Base-by-base conservation (phyloP, 2,797 vertebrate species). In the Stomatorhinus walkeri region DNA sequence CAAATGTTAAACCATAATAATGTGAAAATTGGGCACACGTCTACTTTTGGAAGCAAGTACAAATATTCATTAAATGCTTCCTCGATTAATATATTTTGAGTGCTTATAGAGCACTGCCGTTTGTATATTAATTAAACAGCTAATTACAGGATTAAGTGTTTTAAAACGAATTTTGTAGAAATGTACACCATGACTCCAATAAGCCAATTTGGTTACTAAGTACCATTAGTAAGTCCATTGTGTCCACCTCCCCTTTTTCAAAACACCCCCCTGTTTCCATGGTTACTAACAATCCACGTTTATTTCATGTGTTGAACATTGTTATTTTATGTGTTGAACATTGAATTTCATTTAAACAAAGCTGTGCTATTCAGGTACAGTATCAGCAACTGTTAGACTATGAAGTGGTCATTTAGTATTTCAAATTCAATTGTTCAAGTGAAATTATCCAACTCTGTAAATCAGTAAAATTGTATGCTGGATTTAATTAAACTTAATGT, bases 201-300 rank as follows among this genome's bases (percentile, higher is more conserved):
- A 46, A 84, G 6, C 14, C 22, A 84, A 46, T 46, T 22, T 46
- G 0, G 19, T 14, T 10, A 46, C 19, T 84, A 84, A 49, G 40
- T 24, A 79, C 68, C 72, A 43, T 40, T 79, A 79, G n/a, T 46
- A 22, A 1, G 8, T 84, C 9, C 10, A 24, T 22, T 49, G 22
- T 84, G 22, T 49, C 81, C n/a, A 46, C 2, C 46, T 14, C 46
- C 40, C 46, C 19, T 16, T 46, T 48, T 49, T 24, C 81, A 46
- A n/a, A 19, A 49, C 46, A 46, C 46, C 19, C 40, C 40, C 10
- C 81, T 46, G 46, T 84, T 84, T 84, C 72, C 72, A 79, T 79
- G 72, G 72, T 43, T 79, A 79, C 72, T 79, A 79, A 79, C 72
- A 79, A 43, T 79, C 36, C 32, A 79, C 72, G 19, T 79, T 79